phyloP scores from a whole-genome alignment of 2,113 vertebrate species.

The Ictidomys tridecemlineatus region DNA sequence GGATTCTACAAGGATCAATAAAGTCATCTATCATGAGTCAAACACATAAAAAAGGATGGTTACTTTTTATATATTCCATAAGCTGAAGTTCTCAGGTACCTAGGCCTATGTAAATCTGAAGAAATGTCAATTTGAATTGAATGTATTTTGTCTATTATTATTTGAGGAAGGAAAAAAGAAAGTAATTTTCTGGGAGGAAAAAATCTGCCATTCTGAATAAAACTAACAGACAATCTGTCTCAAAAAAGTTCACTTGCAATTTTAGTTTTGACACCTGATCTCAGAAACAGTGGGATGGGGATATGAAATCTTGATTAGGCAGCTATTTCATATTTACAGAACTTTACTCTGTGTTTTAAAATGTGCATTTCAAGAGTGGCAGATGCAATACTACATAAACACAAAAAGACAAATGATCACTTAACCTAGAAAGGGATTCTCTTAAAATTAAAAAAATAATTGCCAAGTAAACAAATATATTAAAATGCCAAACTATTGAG shows the following conservation, averaged over 20 bases:
- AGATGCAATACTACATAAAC: constrained; percentile 75
- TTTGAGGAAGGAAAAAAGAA: constrained; percentile 53
- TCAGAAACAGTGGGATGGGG: constrained; percentile 68
- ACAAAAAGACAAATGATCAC: not conserved
- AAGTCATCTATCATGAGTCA: not conserved
- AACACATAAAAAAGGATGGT: not conserved
- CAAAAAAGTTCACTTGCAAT: constrained; percentile 67
- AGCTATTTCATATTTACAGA: constrained; percentile 81
- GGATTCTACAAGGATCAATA: constrained; percentile 2
- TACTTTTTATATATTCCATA: not conserved
- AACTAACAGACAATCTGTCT: constrained; percentile 59
- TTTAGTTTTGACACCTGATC: constrained; percentile 84
- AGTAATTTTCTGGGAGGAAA: constrained; percentile 64
- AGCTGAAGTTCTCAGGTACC: not conserved
- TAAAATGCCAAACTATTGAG: not conserved
- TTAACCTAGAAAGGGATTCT: constrained; percentile 5
- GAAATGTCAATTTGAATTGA: constrained; percentile 58
- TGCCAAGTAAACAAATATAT: not conserved
- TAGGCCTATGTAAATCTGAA: constrained; percentile 19
- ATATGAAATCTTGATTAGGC: constrained; percentile 82
- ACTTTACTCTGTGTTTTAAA: constrained; percentile 67
- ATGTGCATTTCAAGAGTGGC: not conserved
- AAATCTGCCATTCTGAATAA: constrained; percentile 50
- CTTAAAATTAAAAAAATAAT: constrained; percentile 44
- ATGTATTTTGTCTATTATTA: constrained; percentile 69